phyloP scores from a whole-genome alignment of 2,888 invertebrate species.

The Sphaerophoria rueppellii region DNA sequence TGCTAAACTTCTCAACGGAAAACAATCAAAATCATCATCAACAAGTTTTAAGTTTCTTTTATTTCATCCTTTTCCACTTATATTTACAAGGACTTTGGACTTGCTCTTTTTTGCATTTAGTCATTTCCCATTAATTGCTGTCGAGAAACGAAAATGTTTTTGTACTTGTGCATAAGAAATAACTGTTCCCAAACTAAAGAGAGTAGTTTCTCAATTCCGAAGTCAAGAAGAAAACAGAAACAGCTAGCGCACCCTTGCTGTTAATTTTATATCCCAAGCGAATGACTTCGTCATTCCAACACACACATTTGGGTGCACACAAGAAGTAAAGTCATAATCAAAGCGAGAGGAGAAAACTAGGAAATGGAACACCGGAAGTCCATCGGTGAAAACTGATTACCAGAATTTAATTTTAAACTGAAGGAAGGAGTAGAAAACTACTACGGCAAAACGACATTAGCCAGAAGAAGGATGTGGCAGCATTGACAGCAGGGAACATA shows the following conservation, averaged over 20 bases:
- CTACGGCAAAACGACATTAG: not conserved
- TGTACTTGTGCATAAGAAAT: not conserved
- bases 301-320: not conserved
- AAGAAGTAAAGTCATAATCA: slow-evolving; percentile 4
- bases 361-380: slow-evolving; percentile 58
- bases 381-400: slow-evolving; percentile 61
- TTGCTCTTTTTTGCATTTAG: slow-evolving; percentile 3
- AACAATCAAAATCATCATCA: no score
- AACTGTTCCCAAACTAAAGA: not conserved
- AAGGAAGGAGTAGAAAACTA: slow-evolving; percentile 9
- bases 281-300: not conserved
- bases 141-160: slow-evolving; percentile 8
- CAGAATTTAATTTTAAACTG: slow-evolving; percentile 23
- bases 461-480: not conserved
- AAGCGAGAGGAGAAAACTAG: slow-evolving; percentile 17
- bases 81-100: not conserved
- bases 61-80: not conserved
- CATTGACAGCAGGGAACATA: not conserved
- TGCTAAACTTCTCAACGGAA: not conserved
- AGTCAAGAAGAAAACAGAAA: not conserved
- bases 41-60: slow-evolving; percentile 4
- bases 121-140: slow-evolving; percentile 16
- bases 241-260: not conserved
- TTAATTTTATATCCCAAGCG: not conserved
- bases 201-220: not conserved